Conservation (phyloP, 1,140 invertebrate species). For the Apis florea region DNA sequence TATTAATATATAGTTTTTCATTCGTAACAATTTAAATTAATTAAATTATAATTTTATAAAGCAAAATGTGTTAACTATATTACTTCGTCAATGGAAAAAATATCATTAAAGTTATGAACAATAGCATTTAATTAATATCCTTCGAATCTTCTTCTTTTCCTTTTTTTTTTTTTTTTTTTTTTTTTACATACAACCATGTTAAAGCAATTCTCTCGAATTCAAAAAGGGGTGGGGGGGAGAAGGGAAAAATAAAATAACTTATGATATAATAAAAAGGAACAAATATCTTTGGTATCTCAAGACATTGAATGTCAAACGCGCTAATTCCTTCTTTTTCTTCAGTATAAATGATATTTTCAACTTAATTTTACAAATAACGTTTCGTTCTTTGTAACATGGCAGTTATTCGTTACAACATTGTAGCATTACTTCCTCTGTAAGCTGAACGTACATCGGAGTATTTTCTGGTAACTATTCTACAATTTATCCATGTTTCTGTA, state of each 20-base stretch:
- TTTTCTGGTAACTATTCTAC: conserved; percentile 16
- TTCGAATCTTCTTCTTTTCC: neutral
- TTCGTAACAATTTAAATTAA: neutral
- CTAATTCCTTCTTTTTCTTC: neutral
- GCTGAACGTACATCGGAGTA: conserved; percentile 15
- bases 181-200: neutral
- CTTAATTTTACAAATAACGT: conserved; percentile 1
- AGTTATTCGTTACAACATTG: conserved; percentile 25
- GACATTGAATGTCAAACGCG: conserved; percentile 7
- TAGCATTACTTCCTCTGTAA: conserved; percentile 19
- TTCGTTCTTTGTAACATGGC: conserved; percentile 15
- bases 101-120: neutral
- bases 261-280: neutral
- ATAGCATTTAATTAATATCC: neutral
- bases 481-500: conserved; percentile 11
- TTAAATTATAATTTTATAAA: neutral
- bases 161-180: neutral
- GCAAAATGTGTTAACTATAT: neutral
- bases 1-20: neutral
- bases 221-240: too few relatives aligned
- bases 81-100: neutral
- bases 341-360: conserved; percentile 23
- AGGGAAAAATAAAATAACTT: too few relatives aligned
- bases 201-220: neutral
- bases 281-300: conserved; percentile 11